Conservation (phyloP, 2,797 vertebrate genomes). For the Thamnophis elegans region DNA sequence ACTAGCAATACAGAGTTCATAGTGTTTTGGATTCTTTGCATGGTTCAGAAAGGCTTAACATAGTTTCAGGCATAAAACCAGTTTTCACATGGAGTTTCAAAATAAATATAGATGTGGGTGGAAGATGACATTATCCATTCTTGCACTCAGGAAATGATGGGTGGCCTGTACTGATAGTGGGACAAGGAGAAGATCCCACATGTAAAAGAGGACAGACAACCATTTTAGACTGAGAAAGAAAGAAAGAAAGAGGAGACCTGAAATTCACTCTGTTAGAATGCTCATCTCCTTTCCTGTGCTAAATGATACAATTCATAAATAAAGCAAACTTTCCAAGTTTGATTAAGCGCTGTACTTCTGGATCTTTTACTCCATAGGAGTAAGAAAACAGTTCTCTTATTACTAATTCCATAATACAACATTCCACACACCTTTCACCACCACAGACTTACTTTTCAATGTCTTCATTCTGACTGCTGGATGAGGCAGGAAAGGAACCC, state of each 20-base stretch:
- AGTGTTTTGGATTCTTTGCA: neutral
- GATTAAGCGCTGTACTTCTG: neutral
- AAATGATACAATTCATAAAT: neutral
- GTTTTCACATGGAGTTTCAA: neutral
- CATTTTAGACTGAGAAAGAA: neutral
- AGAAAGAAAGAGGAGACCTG: no score
- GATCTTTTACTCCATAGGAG: neutral
- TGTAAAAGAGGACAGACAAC: neutral
- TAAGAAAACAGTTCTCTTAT: neutral
- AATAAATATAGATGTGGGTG: neutral
- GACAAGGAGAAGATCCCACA: neutral
- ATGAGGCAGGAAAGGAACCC: slow-evolving; percentile 64
- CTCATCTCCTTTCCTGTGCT: neutral
- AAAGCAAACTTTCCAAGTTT: neutral
- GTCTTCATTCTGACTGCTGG: slow-evolving; percentile 75
- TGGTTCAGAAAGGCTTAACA: neutral
- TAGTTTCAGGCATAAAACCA: neutral
- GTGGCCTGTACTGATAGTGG: neutral
- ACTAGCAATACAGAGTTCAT: neutral
- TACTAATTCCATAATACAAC: neutral
- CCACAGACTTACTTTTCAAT: slow-evolving; percentile 82
- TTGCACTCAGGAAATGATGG: neutral
- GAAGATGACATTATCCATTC: neutral
- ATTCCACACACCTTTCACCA: neutral
- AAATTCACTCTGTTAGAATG: neutral